Evolutionary conservation across 2,888 invertebrate species (phyloP).

Genomic region (Rotaria sp.): DNA sequence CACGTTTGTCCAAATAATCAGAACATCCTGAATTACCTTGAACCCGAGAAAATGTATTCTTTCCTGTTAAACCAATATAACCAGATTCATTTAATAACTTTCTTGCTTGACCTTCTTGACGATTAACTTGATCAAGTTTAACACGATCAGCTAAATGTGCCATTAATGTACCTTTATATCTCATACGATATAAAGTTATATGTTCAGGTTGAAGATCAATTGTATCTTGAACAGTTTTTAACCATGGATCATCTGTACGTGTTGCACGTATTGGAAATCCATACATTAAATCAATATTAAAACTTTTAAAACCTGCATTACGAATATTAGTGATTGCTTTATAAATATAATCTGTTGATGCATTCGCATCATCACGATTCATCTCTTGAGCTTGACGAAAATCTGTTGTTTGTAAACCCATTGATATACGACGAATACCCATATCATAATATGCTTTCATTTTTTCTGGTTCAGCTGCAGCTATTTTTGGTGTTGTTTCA

Average conservation of each 20-base stretch:
- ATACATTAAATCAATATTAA: conserved; percentile 9
- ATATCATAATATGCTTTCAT: conserved; percentile 5
- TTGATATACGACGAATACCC: conserved; percentile 4
- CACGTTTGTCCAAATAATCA: neutral
- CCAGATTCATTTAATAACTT: neutral
- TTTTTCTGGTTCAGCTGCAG: neutral
- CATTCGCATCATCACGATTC: neutral
- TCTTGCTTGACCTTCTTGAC: neutral
- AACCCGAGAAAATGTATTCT: neutral
- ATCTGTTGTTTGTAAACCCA: conserved; percentile 17
- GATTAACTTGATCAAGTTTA: conserved; percentile 7
- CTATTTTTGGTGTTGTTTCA: neutral
- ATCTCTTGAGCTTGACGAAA: neutral
- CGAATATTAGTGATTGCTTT: neutral
- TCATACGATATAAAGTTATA: conserved; percentile 15
- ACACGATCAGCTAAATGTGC: conserved; percentile 19
- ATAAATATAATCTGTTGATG: neutral
- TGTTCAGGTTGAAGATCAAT: conserved; percentile 22
- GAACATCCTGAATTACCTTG: neutral
- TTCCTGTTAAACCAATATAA: neutral
- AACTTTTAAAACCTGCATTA: neutral
- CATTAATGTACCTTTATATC: neutral
- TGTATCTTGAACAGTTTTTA: conserved; percentile 12
- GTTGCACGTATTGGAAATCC: neutral
- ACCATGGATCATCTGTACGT: neutral